Percentiles rank a stretch among this genome's conserved stretches.
Evolutionary conservation across 2,888 invertebrate genomes (phyloP).

Genomic region (Schrankia costaestrigalis): DNA sequence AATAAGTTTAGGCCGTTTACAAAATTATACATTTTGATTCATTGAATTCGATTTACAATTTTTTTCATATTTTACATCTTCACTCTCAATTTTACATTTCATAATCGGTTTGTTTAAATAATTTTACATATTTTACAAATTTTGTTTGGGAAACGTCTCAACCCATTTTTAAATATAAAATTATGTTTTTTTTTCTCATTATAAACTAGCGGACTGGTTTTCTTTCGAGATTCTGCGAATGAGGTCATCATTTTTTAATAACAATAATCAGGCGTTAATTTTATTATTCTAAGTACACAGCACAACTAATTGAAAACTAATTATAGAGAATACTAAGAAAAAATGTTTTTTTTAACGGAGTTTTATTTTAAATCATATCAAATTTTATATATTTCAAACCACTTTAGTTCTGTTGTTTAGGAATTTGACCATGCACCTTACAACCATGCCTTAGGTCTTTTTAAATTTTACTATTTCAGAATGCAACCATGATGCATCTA

Average conservation of each 20-base stretch:
- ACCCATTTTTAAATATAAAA: conserved; percentile 54
- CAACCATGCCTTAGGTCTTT: too few species aligned
- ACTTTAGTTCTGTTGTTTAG: too few species aligned
- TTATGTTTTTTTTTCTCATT: conserved; percentile 53
- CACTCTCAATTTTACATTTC: background rate
- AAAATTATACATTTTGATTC: too few species aligned
- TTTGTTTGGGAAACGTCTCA: conserved; percentile 46
- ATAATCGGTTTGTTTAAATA: background rate
- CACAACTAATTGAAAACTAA: conserved; percentile 77
- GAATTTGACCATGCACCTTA: too few species aligned
- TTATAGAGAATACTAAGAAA: conserved; percentile 69
- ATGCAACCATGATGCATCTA: too few species aligned
- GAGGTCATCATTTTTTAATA: conserved; percentile 55
- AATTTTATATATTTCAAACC: background rate
- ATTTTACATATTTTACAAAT: conserved; percentile 10
- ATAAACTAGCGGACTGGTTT: conserved; percentile 74
- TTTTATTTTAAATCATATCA: conserved; percentile 46
- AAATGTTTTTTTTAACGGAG: conserved; percentile 37
- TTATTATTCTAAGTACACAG: conserved; percentile 75
- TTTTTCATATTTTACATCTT: too few species aligned
- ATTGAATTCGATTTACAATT: too few species aligned
- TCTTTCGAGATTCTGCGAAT: conserved; percentile 65
- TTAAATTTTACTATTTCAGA: too few species aligned
- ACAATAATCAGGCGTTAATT: conserved; percentile 37
- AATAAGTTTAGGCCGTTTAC: too few species aligned